Evolutionary conservation across 2,797 vertebrate species (phyloP), one percentile per base, ranked within the genome.

Genomic region (Euthynnus affinis): DNA sequence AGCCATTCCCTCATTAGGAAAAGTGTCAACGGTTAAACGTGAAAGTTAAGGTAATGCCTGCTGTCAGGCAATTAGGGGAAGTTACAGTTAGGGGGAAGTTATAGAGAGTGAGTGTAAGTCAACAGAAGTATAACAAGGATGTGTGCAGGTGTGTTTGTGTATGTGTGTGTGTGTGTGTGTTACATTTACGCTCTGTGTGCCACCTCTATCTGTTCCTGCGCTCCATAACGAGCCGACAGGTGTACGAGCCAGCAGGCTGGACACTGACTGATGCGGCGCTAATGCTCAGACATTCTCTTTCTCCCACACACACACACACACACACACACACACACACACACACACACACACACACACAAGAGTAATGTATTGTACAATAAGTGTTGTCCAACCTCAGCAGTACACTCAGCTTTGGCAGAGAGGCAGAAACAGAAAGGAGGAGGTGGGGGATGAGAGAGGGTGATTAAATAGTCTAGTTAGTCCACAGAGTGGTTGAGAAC

Each of bases 381-480:
- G 78, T 82, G 87, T 87, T 87, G 74, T 84, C 83, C 78, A 83
- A 85, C 78, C 88, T 83, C 83, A 85, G 89, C 83, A 82, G 77
- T 80, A 80, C 76, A 73, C 81, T 69, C 75, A 69, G 87, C 68
- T 71, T 82, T 85, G 85, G 88, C 81, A 83, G 78, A 74, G 70
- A 76, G 48, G 77, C 76, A 82, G 75, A 84, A 85, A 88, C 63
- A 60, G 57, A 69, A 68, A 78, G 73, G 74, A 81, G 62, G 78
- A 60, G 48, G 52, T 14, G 73, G 77, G 9, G 81, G 84, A 74
- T 57, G 81, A 78, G 80, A 74, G 80, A 86, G 75, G 62, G 87
- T 90, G 89, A 93, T 93, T 92, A 93, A 92, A 92, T 89, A 88
- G 88, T 92, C 86, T 88, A 88, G 91, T 93, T 91, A 89, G 87